phyloP scores from a whole-genome alignment of 2,113 vertebrate genomes.

The Paedocypris sp. region DNA sequence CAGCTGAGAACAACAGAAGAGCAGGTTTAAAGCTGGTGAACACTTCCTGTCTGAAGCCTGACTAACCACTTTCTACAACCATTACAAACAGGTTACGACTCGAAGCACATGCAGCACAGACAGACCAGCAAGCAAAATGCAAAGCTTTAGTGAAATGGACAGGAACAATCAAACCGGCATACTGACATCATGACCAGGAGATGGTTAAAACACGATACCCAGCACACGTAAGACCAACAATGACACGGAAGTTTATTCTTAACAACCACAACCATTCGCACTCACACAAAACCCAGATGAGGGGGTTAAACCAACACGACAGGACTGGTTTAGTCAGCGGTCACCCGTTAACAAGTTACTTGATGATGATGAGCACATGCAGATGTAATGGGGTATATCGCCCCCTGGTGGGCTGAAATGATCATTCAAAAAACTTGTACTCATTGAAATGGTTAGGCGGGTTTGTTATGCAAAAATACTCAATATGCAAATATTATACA shows the following conservation, averaged over 20 bases:
- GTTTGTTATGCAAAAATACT: too few species aligned
- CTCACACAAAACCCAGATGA: slow-evolving; percentile 14
- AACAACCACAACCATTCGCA: slow-evolving; percentile 24
- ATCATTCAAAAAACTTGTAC: slow-evolving; percentile 16
- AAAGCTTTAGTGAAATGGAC: slow-evolving; percentile 21
- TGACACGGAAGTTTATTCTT: slow-evolving; percentile 5
- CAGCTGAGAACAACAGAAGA: slow-evolving; percentile 57
- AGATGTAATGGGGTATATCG: slow-evolving; percentile 7
- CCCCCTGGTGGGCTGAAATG: slow-evolving; percentile 47
- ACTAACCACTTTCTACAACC: neutral
- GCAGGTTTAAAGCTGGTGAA: slow-evolving; percentile 42
- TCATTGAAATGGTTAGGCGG: neutral
- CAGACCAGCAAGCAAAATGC: slow-evolving; percentile 42
- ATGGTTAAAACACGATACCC: neutral
- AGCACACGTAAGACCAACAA: slow-evolving; percentile 8
- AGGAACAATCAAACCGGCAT: slow-evolving; percentile 13
- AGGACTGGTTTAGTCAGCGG: slow-evolving; percentile 24
- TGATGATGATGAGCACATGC: slow-evolving; percentile 45
- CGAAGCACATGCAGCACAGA: slow-evolving; percentile 25
- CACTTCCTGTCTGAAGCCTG: neutral
- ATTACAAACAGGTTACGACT: neutral
- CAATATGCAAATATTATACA: too few species aligned
- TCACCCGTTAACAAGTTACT: neutral
- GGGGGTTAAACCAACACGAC: slow-evolving; percentile 8
- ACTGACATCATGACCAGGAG: neutral